Evolutionary conservation across 2,797 vertebrate genomes (phyloP).

Genomic region (Gambelia wislizenii): DNA sequence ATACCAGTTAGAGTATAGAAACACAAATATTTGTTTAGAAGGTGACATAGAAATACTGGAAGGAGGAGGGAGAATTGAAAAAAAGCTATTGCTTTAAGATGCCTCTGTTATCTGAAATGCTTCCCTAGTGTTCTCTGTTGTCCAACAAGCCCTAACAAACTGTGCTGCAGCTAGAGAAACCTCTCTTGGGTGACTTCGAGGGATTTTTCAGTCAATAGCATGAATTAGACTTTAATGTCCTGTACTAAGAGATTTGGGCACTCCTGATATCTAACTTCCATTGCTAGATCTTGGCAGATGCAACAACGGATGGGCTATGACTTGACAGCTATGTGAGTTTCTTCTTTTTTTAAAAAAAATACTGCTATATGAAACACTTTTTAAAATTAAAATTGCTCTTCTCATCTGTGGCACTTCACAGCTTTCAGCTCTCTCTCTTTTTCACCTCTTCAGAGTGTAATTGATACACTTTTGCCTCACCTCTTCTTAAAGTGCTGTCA

Average conservation of each 20-base stretch:
- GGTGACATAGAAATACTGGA: conserved; percentile 11
- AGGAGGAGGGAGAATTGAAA: not conserved
- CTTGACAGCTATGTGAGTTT: conserved; percentile 36
- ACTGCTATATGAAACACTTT: conserved; percentile 26
- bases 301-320: conserved; percentile 20
- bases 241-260: conserved; percentile 61
- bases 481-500: conserved; percentile 18
- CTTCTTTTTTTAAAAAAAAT: conserved; percentile 11
- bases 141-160: conserved; percentile 72
- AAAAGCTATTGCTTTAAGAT: conserved; percentile 7
- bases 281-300: conserved; percentile 58
- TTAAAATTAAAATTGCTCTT: conserved; percentile 47
- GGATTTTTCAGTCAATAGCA: conserved; percentile 70
- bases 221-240: conserved; percentile 75
- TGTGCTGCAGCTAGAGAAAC: conserved; percentile 9
- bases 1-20: conserved; percentile 54
- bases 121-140: conserved; percentile 55
- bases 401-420: conserved; percentile 32
- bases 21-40: conserved; percentile 40
- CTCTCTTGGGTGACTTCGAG: conserved; percentile 62
- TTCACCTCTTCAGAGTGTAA: not conserved
- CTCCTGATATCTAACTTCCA: conserved; percentile 61
- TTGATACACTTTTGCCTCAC: not conserved
- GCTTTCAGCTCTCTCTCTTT: not conserved
- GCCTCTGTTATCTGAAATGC: conserved; percentile 43